phyloP scores from a whole-genome alignment of 1,140 invertebrate species.

The Yoshiicerus persimilis region DNA sequence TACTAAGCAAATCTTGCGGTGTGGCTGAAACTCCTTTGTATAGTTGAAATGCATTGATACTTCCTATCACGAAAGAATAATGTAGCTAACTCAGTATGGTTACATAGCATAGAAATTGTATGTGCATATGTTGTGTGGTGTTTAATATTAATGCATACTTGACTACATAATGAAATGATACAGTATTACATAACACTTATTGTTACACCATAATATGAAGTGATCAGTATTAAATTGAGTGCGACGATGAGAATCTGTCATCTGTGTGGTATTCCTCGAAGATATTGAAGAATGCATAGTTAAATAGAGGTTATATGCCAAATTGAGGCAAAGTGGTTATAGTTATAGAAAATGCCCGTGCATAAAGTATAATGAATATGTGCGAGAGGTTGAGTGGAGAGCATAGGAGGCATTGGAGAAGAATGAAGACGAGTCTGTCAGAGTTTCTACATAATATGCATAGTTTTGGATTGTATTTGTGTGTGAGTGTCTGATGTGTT shows the following conservation, averaged over 20 bases:
- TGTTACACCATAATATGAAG: too few species aligned
- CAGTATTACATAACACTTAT: background rate
- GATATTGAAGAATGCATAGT: too few species aligned
- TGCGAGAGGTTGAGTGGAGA: background rate
- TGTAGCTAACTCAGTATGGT: too few species aligned
- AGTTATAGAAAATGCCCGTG: too few species aligned
- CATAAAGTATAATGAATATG: background rate
- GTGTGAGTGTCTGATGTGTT: background rate
- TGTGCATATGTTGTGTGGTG: too few species aligned
- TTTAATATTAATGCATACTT: background rate
- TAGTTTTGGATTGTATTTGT: background rate
- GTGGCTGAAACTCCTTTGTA: too few species aligned
- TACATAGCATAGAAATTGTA: too few species aligned
- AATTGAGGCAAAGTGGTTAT: background rate
- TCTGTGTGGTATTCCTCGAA: background rate
- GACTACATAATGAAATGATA: background rate
- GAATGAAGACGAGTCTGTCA: background rate
- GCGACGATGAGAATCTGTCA: background rate
- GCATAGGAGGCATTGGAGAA: background rate
- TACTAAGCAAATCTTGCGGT: too few species aligned
- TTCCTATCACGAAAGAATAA: too few species aligned
- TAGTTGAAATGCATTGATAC: too few species aligned
- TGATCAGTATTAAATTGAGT: background rate
- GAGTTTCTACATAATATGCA: background rate
- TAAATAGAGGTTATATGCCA: too few species aligned